Base-by-base conservation (phyloP, 2,797 vertebrate species). In the Eulemur albifrons region DNA sequence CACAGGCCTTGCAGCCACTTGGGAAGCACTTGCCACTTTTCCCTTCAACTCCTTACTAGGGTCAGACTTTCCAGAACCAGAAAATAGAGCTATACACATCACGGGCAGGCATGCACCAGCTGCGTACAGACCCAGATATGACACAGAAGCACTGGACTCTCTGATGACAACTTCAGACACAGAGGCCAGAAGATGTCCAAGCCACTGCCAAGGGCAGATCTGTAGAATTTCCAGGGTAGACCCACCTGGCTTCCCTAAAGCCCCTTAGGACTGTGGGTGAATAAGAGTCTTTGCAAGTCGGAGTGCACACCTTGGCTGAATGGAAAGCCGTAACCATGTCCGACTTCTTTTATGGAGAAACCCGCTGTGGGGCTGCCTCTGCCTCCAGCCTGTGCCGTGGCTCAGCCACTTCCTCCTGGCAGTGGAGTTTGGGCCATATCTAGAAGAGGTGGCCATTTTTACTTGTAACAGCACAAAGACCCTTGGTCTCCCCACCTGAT, bases 271-370 rank as follows among this genome's bases (percentile, higher is more conserved):
- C 25, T 13, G 0, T 25, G 27, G 20, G 17, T 57, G 30, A 5
- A n/a, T 67, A 32, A 81, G 48, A 69, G 7, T 23, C 57, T 65
- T 59, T 50, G 25, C 7, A 7, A 30, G 20, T 40, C 20, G 35
- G 43, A 0, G 0, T 35, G 48, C 17, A 17, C 67, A 88, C 54
- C n/a, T 57, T 40, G 67, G 7, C 38, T 30, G 1, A 25, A 1
- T 35, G 67, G 18, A 15, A 54, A 50, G 48, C 25, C 38, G 0
- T 17, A 43, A 4, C n/a, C 50, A 30, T 9, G 5, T 5, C n/a
- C 2, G 8, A 15, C 38, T 61, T 30, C 5, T 63, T 84, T 43
- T 5, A 11, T 25, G 23, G 59, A 57, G 65, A 20, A 70, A 38
- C 45, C 67, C 11, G 0, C 20, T 17, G 20, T 7, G 30, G 27